These are phyloP conservation scores for Myiozetetes cayanensis DNA, from an alignment of 2,113 vertebrate genomes.

Conservation along the genomic window DNA sequence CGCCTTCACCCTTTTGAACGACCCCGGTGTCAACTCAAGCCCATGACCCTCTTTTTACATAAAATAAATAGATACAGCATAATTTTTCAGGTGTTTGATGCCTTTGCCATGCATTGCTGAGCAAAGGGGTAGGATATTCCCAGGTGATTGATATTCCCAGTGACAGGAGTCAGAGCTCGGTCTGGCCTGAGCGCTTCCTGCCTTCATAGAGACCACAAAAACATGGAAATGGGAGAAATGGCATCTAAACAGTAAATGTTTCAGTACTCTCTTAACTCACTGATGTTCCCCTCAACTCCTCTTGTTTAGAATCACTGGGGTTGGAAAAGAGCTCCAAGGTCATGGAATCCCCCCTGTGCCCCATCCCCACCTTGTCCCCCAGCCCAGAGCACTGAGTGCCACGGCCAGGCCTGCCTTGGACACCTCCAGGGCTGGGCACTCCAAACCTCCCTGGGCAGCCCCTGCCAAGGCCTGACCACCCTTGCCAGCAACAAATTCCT, in stretches of 20 bases:
- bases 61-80: background rate
- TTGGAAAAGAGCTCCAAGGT: background rate
- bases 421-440: background rate
- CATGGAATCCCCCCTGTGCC: background rate
- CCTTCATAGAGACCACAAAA: background rate
- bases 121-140: background rate
- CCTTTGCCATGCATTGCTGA: background rate
- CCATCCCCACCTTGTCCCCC: no score
- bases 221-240: background rate
- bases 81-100: background rate
- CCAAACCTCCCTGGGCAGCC: background rate
- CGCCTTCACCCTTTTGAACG: background rate
- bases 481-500: background rate
- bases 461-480: background rate
- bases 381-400: background rate
- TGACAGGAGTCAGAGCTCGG: background rate
- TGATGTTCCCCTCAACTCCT: fast-evolving
- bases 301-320: background rate
- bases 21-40: fast-evolving
- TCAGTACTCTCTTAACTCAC: background rate
- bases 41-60: background rate
- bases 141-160: background rate
- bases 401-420: background rate
- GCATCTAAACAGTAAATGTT: background rate
- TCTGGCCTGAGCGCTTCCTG: background rate